These are phyloP conservation scores for Drosophila ustulata DNA, from an alignment of 2,888 invertebrate genomes.

Conservation along the genomic window DNA sequence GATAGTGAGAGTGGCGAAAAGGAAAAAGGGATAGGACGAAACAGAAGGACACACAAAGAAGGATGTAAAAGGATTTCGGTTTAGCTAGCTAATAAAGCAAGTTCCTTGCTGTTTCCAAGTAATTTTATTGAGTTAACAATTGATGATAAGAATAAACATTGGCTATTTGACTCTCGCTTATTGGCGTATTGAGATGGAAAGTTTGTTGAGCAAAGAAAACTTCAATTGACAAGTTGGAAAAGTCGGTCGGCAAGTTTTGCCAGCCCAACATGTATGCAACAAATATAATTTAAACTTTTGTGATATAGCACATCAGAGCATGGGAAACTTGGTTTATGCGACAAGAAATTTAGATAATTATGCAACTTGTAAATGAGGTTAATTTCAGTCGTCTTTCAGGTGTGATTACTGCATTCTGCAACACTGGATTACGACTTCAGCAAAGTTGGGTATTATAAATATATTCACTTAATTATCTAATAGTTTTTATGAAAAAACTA, in stretches of 20 bases:
- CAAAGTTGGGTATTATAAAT: background rate
- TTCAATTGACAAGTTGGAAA: conserved; percentile 42
- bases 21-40: background rate
- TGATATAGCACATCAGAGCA: background rate
- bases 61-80: conserved; percentile 28
- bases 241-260: conserved; percentile 25
- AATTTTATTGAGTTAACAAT: conserved; percentile 53
- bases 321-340: background rate
- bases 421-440: too few relatives aligned
- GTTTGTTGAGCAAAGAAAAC: conserved; percentile 30
- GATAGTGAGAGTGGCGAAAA: background rate
- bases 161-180: conserved; percentile 8
- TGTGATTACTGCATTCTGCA: background rate
- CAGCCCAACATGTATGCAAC: conserved; percentile 4
- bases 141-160: conserved; percentile 52
- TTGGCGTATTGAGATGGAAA: conserved; percentile 25
- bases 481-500: too few relatives aligned
- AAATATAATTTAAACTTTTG: conserved; percentile 32
- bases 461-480: background rate
- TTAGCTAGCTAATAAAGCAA: conserved; percentile 47
- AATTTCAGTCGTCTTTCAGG: background rate
- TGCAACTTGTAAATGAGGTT: conserved; percentile 2
- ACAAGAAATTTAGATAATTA: conserved; percentile 10
- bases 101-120: conserved; percentile 14
- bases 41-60: background rate